Evolutionary conservation across 2,797 vertebrate genomes (phyloP).

Genomic region (Tarsius wallacei): DNA sequence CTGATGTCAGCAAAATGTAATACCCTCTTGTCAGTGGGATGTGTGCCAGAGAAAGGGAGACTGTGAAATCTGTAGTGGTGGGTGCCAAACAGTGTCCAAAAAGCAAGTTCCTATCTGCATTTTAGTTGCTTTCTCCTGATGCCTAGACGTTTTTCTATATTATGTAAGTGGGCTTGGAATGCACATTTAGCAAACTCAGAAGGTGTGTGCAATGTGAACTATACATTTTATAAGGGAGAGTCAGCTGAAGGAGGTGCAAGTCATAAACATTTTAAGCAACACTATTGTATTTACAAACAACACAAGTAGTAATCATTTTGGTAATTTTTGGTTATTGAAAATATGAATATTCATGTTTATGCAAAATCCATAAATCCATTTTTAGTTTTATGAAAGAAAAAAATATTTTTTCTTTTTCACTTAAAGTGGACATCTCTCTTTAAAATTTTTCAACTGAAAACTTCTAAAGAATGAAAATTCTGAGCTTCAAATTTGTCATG

Average conservation of each 20-base stretch:
- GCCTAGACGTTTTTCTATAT: not conserved
- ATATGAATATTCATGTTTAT: not conserved
- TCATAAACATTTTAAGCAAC: not conserved
- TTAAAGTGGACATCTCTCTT: not conserved
- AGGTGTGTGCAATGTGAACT: not conserved
- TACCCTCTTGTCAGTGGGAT: slow-evolving; percentile 57
- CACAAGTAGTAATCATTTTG: not conserved
- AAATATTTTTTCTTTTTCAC: not conserved
- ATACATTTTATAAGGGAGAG: not conserved
- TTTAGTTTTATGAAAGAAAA: slow-evolving; percentile 37
- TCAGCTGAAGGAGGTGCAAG: not conserved
- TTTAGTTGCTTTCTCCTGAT: not conserved
- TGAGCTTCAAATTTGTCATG: not conserved
- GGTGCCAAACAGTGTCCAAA: not conserved
- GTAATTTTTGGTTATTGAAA: not conserved
- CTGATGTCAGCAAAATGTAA: slow-evolving; percentile 76
- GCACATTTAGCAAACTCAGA: not conserved
- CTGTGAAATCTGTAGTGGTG: not conserved
- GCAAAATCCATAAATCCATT: not conserved
- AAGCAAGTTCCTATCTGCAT: not conserved
- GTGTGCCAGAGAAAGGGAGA: not conserved
- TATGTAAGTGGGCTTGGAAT: not conserved
- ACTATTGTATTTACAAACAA: not conserved
- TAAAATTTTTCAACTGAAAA: slow-evolving; percentile 30
- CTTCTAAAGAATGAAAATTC: not conserved